Base-by-base conservation (phyloP, 2,888 invertebrate species). In the Molorchus minor region DNA sequence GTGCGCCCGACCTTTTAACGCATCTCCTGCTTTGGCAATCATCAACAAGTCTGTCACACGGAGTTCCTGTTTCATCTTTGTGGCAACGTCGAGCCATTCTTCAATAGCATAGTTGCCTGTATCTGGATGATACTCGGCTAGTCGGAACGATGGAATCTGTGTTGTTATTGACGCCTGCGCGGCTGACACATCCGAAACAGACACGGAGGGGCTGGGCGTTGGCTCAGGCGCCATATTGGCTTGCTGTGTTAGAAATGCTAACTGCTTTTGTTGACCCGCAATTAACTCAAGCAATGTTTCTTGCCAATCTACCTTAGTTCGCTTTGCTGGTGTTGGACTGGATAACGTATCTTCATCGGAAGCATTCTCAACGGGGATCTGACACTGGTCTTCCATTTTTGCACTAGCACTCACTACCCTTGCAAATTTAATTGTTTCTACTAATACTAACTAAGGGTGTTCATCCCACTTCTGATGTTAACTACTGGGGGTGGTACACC, bases 61-160 rank as follows among this genome's bases (percentile, higher is more conserved):
- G 2, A 33, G 45, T 43, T 65, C 64, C 2, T 44, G 15, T 43
- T 64, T 64, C 15, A 64, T 33, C 19, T 65, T 64, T 2, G 57
- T 54, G 17, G 52, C 64, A 16, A 21, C 57, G 10, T 61, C 54
- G 15, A 65, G 44, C 64, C 64, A 64, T 25, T 64, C 64, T 43
- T 64, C 60, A 8, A 65, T 64, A 1, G 60, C 10, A 19, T 58
- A 51, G 0, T 38, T 20, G 20, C 56, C 58, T 2, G 17, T 41
- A 17, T 58, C 56, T 10, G 60, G 60, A 41, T 60, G 10, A 35
- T 12, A 45, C 10, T 35, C 15, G 4, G 45, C 3, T 8, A 44
- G 15, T 12, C 8, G 7, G 29, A 53, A 41, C 40, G 20, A 29
- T 4, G 17, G 2, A 2, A n/a, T n/a, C n/a, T n/a, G n/a, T n/a